Base-by-base conservation (phyloP, 2,888 invertebrate genomes). In the Encarsia formosa region DNA sequence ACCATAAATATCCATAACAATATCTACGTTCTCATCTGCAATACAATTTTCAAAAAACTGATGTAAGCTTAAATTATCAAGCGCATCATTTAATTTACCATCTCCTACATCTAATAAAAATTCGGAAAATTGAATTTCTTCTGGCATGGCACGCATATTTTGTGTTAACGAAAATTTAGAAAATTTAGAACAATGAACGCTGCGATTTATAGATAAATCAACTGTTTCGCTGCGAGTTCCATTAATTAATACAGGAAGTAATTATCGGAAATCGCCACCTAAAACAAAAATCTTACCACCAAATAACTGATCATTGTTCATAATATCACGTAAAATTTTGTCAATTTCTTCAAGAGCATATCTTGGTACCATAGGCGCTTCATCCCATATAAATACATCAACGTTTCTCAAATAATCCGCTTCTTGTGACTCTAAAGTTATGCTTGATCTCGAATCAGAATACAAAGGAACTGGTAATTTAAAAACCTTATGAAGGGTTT, bases 401-500 rank as follows among this genome's bases (percentile, higher is more conserved):
- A 46, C 43, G 26, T 53, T 49, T 43, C 44, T 50, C 5, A 58
- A 35, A 35, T 48, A 42, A 16, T 52, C 37, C 38, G 44, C 57
- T 16, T 57, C 34, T 40, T 52, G 48, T 5, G 56, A 60, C 38
- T 59, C 47, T 1, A 53, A 18, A 22, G 49, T 57, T 15, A 58
- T 49, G 40, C 40, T 53, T 22, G 52, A 52, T 22, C 51, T 32
- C 6, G 57, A 54, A 44, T 56, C 56, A 6, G 39, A 4, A 37
- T 20, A 55, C 32, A 58, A 41, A 2, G 59, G 55, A n/a, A 66
- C 56, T 31, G 66, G 68, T 23, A 71, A 42, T 18, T 61, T 58
- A 54, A 71, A 73, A 18, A 58, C 51, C 13, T 63, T 62, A 51
- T 73, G 73, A 3, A 62, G 62, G 13, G 73, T 75, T 49, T 60